These are phyloP conservation scores for Neostethus bicornis DNA, from an alignment of 2,797 vertebrate genomes.

Conservation along the genomic window DNA sequence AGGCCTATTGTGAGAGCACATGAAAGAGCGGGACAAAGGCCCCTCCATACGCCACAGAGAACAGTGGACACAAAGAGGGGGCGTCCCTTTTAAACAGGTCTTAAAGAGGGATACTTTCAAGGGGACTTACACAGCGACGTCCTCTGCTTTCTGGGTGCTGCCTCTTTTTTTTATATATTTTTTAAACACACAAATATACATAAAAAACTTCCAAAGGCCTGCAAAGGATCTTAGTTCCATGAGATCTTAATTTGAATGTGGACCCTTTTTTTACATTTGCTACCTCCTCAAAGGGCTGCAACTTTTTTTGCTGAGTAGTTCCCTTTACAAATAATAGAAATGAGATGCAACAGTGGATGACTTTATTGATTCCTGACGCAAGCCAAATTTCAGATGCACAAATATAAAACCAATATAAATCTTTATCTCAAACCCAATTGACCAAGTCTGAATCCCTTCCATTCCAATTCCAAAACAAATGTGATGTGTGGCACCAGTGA, in stretches of 20 bases:
- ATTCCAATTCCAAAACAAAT: slow-evolving; percentile 71
- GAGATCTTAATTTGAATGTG: slow-evolving; percentile 75
- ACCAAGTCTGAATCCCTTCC: slow-evolving; percentile 49
- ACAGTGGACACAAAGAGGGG: slow-evolving; percentile 83
- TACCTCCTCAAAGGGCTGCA: slow-evolving; percentile 28
- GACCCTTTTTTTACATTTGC: slow-evolving; percentile 40
- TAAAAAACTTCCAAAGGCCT: slow-evolving; percentile 70
- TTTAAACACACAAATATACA: slow-evolving; percentile 77
- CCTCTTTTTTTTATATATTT: slow-evolving; percentile 66
- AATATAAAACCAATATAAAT: slow-evolving; percentile 67
- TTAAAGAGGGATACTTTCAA: slow-evolving; percentile 82
- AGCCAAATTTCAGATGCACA: slow-evolving; percentile 37
- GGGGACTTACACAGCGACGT: slow-evolving; percentile 79
- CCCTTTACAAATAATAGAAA: slow-evolving; percentile 39
- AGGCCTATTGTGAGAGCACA: slow-evolving; percentile 79
- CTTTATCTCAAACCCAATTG: slow-evolving; percentile 54
- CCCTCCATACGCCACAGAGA: slow-evolving; percentile 80
- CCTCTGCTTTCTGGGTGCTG: slow-evolving; percentile 68
- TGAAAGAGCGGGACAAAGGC: slow-evolving; percentile 84
- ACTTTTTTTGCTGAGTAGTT: slow-evolving; percentile 21
- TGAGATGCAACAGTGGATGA: slow-evolving; percentile 42
- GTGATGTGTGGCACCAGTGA: slow-evolving; percentile 62
- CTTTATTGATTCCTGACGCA: slow-evolving; percentile 15
- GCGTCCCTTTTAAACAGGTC: slow-evolving; percentile 85
- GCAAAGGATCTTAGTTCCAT: slow-evolving; percentile 67